Conservation (phyloP, 2,888 invertebrate species). For the Ectemnius continuus region DNA sequence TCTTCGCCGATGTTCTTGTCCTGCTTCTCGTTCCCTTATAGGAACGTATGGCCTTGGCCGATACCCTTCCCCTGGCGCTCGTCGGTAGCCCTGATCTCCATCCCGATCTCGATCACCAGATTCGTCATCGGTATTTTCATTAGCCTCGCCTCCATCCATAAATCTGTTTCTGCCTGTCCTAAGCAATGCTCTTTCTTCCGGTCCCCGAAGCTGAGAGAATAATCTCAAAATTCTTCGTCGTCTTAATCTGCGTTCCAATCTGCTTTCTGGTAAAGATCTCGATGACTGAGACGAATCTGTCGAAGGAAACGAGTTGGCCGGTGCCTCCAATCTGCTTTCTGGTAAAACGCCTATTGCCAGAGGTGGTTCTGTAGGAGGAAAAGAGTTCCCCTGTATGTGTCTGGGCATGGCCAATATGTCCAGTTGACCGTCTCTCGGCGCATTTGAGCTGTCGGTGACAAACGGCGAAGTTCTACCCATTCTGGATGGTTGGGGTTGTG, state of each 20-base stretch:
- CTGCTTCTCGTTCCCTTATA: constrained; percentile 40
- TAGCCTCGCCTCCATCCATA: constrained; percentile 59
- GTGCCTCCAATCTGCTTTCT: constrained; percentile 4
- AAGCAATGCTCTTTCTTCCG: constrained; percentile 55
- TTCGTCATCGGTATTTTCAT: constrained; percentile 50
- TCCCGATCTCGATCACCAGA: constrained; percentile 54
- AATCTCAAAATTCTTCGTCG: not conserved
- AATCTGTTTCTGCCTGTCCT: constrained; percentile 58
- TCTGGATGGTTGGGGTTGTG: constrained; percentile 68
- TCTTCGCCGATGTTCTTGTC: too few species aligned
- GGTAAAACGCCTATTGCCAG: constrained; percentile 54
- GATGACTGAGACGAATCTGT: constrained; percentile 52
- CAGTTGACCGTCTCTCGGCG: constrained; percentile 64
- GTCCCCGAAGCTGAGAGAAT: not conserved
- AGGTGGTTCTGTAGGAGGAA: constrained; percentile 54
- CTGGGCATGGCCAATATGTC: constrained; percentile 25
- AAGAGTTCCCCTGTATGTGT: constrained; percentile 43
- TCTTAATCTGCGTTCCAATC: not conserved
- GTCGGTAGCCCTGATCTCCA: too few species aligned
- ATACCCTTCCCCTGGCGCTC: too few species aligned
- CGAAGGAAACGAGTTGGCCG: constrained; percentile 59
- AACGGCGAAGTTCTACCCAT: constrained; percentile 70
- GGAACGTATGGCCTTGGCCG: too few species aligned
- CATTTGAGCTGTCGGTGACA: constrained; percentile 68
- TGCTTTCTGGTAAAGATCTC: constrained; percentile 47